phyloP scores from a whole-genome alignment of 2,888 invertebrate genomes.

The Tillus elongatus region DNA sequence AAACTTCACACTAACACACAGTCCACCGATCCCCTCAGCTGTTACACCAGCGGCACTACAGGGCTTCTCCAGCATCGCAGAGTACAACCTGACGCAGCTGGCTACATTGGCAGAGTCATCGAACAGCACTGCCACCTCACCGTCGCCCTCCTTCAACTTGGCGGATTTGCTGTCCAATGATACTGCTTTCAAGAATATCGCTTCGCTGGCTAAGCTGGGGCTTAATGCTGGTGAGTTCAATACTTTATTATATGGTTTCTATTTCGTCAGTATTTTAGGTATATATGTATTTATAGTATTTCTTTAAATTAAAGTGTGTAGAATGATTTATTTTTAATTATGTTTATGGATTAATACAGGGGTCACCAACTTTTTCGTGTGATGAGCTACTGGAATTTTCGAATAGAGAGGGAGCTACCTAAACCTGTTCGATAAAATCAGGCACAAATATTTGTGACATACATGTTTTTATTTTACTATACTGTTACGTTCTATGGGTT shows the following conservation, averaged over 20 bases:
- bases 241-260: neutral
- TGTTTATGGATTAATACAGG: too few relatives aligned
- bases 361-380: too few relatives aligned
- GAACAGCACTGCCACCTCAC: slow-evolving; percentile 35
- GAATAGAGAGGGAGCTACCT: too few relatives aligned
- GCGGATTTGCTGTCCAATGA: slow-evolving; percentile 71
- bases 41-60: slow-evolving; percentile 42
- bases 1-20: slow-evolving; percentile 32
- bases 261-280: too few relatives aligned
- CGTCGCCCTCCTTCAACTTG: slow-evolving; percentile 59
- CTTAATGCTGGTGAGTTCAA: slow-evolving; percentile 50
- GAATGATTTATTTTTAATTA: too few relatives aligned
- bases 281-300: too few relatives aligned
- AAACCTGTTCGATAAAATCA: too few relatives aligned
- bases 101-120: slow-evolving; percentile 71
- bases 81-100: slow-evolving; percentile 77
- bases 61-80: slow-evolving; percentile 65
- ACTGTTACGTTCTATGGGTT: too few relatives aligned
- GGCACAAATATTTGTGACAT: too few relatives aligned
- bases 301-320: too few relatives aligned
- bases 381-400: too few relatives aligned
- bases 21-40: slow-evolving; percentile 32
- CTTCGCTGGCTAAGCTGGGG: slow-evolving; percentile 82
- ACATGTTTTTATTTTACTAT: too few relatives aligned
- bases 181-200: slow-evolving; percentile 79